Evolutionary conservation across 2,797 vertebrate genomes (phyloP), one percentile per base, ranked within the genome.

Genomic region (Channa striata): DNA sequence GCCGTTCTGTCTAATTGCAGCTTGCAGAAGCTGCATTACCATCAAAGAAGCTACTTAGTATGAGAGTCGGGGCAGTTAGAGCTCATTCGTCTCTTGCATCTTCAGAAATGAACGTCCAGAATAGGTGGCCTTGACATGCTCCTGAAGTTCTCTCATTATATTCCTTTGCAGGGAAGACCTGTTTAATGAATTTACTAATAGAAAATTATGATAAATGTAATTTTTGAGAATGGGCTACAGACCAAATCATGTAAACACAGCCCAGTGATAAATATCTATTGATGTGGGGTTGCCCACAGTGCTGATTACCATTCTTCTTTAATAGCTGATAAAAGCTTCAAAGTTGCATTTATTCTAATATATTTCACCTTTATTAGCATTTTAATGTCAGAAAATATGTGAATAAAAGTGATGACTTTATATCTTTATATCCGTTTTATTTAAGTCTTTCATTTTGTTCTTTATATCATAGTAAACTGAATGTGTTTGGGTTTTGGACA

Each of bases 1-100:
- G 53, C 83, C 74, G 62, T 59, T 85, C 65, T 52, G 51, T 68
- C 66, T 77, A 88, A 78, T 89, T 85, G 85, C 60, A 64, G 77
- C 66, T 39, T 16, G 33, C 65, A 11, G 47, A 65, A 40, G 51
- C 62, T 73, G 65, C 61, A 79, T 67, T 62, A 66, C 59, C 69
- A 71, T 82, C 76, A 87, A 76, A 74, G 72, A 59, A 58, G 17
- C 68, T 50, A 63, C 68, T 80, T 61, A 70, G 72, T 64, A 73
- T 72, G 52, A 79, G 67, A 82, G 61, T 70, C 75, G 78, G 40
- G 48, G 59, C 70, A 11, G 77, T 4, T 42, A 70, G 50, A 57
- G 39, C 43, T 19, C 48, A 25, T 14, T 62, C 72, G 40, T 59
- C 61, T 58, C 77, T 39, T 65, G 68, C 77, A 84, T 85, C 68